phyloP scores from a whole-genome alignment of 2,888 invertebrate species.

The Herminia tarsipennalis region DNA sequence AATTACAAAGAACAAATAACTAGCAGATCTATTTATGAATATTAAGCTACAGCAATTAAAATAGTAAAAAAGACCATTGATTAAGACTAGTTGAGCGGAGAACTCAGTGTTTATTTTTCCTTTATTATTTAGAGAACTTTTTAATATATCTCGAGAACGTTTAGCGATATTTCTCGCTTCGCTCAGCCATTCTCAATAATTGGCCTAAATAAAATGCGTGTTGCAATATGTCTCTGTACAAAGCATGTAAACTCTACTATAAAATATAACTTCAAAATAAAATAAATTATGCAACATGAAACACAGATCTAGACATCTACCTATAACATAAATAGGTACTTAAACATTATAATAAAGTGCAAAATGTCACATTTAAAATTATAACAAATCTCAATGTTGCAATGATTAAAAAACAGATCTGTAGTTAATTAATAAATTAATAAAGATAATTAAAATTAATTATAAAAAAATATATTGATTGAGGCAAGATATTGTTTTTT shows the following conservation, averaged over 20 bases:
- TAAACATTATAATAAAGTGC: slow-evolving; percentile 47
- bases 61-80: not conserved
- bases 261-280: slow-evolving; percentile 69
- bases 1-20: slow-evolving; percentile 60
- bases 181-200: slow-evolving; percentile 1
- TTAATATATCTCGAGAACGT: no score
- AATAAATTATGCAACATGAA: slow-evolving; percentile 81
- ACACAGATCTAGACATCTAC: slow-evolving; percentile 59
- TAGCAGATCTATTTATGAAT: slow-evolving; percentile 75
- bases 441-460: slow-evolving; percentile 37
- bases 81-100: slow-evolving; percentile 1
- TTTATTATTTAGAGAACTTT: no score
- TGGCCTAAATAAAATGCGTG: slow-evolving; percentile 41
- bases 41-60: slow-evolving; percentile 22
- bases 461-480: slow-evolving; percentile 55
- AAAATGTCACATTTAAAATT: slow-evolving; percentile 39
- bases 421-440: slow-evolving; percentile 36
- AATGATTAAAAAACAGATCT: slow-evolving; percentile 45
- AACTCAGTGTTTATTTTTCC: not conserved
- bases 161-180: no score
- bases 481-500: slow-evolving; percentile 74
- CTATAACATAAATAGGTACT: slow-evolving; percentile 43
- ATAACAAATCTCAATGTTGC: slow-evolving; percentile 28
- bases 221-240: slow-evolving; percentile 64
- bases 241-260: slow-evolving; percentile 69